These are phyloP conservation scores for Hylyphantes graminicola DNA, from an alignment of 1,140 invertebrate species.

Conservation along the genomic window DNA sequence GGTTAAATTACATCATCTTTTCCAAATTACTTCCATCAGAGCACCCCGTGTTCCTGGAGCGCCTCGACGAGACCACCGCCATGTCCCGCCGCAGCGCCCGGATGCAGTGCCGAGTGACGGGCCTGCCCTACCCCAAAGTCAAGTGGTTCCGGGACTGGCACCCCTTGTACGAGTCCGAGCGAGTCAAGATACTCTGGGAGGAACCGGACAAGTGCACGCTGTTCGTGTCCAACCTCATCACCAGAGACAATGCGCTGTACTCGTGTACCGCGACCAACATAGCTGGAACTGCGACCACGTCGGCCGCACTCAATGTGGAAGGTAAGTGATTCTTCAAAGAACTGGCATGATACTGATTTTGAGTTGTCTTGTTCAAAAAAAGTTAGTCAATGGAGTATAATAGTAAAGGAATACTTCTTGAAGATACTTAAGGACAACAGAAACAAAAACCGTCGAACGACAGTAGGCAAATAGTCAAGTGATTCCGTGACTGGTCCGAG, in stretches of 20 bases:
- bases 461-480: conserved; percentile 91
- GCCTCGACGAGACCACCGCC: conserved; percentile 82
- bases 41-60: conserved; percentile 87
- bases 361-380: no score
- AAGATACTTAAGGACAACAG: no score
- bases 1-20: no score
- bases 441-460: no score
- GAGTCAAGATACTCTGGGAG: conserved; percentile 85
- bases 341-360: no score
- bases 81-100: conserved; percentile 79
- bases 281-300: conserved; percentile 88
- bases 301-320: conserved; percentile 90
- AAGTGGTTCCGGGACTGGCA: conserved; percentile 98
- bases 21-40: conserved; percentile 70
- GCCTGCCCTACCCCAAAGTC: conserved; percentile 92
- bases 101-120: conserved; percentile 86
- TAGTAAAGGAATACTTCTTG: no score
- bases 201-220: conserved; percentile 87
- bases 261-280: conserved; percentile 92
- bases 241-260: conserved; percentile 92
- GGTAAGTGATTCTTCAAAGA: conserved; percentile 75
- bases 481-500: conserved; percentile 95
- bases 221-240: conserved; percentile 85
- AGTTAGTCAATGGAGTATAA: no score
- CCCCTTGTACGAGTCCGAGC: conserved; percentile 80